A percentile compares a stretch with the other conserved stretches of the same genome.
Evolutionary conservation across 2,797 vertebrate species (phyloP).

Genomic region (Cuniculus paca): DNA sequence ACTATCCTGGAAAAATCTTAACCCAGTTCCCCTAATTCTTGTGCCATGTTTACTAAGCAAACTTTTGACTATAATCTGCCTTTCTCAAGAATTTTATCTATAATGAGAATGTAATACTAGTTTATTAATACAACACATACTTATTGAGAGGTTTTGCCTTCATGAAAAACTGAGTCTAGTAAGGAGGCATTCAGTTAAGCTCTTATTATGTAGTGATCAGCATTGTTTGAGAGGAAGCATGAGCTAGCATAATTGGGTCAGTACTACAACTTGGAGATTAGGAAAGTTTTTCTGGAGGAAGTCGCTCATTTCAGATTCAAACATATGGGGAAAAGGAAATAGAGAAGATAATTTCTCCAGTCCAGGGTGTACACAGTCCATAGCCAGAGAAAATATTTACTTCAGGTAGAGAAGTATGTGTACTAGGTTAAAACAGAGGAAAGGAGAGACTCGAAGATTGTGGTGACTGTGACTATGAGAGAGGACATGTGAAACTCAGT

Average conservation of each 20-base stretch:
- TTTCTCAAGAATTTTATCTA: constrained; percentile 1
- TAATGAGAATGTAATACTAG: neutral
- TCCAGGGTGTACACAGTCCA: neutral
- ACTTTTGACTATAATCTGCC: neutral
- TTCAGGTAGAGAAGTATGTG: neutral
- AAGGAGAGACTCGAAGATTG: neutral
- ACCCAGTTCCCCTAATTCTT: neutral
- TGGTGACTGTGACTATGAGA: neutral
- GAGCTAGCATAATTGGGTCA: neutral
- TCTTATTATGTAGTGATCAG: neutral
- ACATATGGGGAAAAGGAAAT: neutral
- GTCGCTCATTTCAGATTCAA: neutral
- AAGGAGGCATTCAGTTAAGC: neutral
- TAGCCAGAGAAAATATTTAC: constrained; percentile 25
- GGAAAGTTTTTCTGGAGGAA: neutral
- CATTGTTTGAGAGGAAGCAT: neutral
- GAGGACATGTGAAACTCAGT: neutral
- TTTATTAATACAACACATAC: constrained; percentile 7
- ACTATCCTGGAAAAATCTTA: neutral
- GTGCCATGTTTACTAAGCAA: constrained; percentile 15
- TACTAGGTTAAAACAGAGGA: neutral
- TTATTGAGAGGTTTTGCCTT: constrained; percentile 29
- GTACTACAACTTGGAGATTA: neutral
- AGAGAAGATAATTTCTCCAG: neutral
- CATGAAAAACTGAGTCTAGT: neutral